Percentiles rank a stretch among this genome's conserved stretches.
Evolutionary conservation across 2,888 invertebrate genomes (phyloP).

Genomic region (Chrysolina americana): DNA sequence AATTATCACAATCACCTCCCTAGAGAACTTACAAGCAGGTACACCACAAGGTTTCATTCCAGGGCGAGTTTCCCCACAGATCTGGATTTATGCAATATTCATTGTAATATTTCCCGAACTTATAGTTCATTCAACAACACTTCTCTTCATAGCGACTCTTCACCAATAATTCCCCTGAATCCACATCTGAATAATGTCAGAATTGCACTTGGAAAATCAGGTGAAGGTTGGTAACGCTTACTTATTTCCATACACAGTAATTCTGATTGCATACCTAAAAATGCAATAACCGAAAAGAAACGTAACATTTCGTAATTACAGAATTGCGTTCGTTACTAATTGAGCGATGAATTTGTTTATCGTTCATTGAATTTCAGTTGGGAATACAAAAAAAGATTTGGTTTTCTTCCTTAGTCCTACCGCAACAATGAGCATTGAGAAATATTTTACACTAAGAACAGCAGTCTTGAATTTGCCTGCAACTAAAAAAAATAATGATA

Average conservation of each 20-base stretch:
- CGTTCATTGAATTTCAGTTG: not conserved
- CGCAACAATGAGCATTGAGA: not conserved
- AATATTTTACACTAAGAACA: too few species aligned
- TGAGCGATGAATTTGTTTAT: not conserved
- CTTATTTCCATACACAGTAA: constrained; percentile 52
- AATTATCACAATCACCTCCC: too few species aligned
- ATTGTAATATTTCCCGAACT: too few species aligned
- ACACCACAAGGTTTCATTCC: too few species aligned
- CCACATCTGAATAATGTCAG: constrained; percentile 14
- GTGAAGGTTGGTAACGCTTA: constrained; percentile 58
- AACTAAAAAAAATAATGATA: too few species aligned
- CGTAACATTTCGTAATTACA: constrained; percentile 35
- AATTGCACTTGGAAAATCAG: constrained; percentile 56
- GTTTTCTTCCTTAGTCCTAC: not conserved
- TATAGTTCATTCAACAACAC: too few species aligned
- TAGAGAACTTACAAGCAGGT: too few species aligned
- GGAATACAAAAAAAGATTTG: constrained; percentile 8
- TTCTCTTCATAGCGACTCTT: too few species aligned
- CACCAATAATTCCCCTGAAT: constrained; percentile 12
- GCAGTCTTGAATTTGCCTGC: too few species aligned
- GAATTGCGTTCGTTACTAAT: constrained; percentile 20
- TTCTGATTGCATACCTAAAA: constrained; percentile 37
- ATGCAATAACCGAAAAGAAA: constrained; percentile 32
- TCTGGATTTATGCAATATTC: too few species aligned
- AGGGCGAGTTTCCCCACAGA: too few species aligned